phyloP scores from a whole-genome alignment of 2,113 vertebrate species.

The Colistium nudipinnis region DNA sequence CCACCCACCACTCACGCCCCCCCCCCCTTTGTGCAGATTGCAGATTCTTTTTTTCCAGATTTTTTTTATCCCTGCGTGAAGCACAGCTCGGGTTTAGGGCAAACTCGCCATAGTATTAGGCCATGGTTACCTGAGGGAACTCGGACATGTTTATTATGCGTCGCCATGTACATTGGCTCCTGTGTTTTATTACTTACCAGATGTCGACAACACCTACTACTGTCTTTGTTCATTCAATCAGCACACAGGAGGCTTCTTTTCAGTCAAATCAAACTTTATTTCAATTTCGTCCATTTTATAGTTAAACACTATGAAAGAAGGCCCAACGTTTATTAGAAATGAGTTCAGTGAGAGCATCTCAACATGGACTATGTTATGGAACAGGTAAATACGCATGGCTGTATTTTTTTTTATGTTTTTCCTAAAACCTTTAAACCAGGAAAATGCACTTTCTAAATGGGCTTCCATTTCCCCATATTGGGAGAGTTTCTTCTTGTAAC shows the following conservation, averaged over 20 bases:
- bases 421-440: background rate
- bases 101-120: background rate
- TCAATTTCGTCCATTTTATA: constrained; percentile 56
- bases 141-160: constrained; percentile 2
- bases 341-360: background rate
- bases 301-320: constrained; percentile 19
- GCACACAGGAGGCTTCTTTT: constrained; percentile 42
- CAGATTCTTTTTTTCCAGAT: background rate
- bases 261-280: constrained; percentile 72
- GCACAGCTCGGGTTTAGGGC: constrained; percentile 21
- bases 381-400: constrained; percentile 20
- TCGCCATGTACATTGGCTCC: constrained; percentile 24
- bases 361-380: constrained; percentile 18
- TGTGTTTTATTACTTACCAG: constrained; percentile 11
- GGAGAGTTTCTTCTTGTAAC: constrained; percentile 1
- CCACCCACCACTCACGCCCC: constrained; percentile 18
- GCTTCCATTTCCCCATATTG: background rate
- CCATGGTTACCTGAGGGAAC: constrained; percentile 14
- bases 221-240: constrained; percentile 1
- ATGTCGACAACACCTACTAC: background rate
- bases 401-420: constrained; percentile 29
- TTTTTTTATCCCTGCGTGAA: constrained; percentile 25
- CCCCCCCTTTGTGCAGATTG: constrained; percentile 7
- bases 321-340: constrained; percentile 20
- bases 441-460: constrained; percentile 16